These are phyloP conservation scores for Noctua comes DNA, from an alignment of 2,888 invertebrate genomes.

Conservation along the genomic window DNA sequence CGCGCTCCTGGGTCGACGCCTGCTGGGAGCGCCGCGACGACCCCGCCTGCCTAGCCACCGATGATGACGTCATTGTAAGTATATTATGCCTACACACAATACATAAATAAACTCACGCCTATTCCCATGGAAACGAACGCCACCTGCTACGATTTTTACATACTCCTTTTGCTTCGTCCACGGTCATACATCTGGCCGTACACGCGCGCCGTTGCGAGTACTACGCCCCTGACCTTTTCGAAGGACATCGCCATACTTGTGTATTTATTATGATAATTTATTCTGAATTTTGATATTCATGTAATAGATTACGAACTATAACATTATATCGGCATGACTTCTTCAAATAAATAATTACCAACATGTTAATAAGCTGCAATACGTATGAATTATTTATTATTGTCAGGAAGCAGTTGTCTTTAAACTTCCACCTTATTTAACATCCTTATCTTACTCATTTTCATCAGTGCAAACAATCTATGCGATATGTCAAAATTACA, in stretches of 20 bases:
- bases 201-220: not conserved
- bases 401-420: not conserved
- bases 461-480: not conserved
- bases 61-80: slow-evolving; percentile 92
- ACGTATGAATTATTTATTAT: not conserved
- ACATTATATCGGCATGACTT: not conserved
- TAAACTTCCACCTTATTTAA: not conserved
- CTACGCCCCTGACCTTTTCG: not conserved
- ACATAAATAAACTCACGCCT: not conserved
- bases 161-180: not conserved
- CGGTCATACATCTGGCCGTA: slow-evolving; percentile 1
- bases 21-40: slow-evolving; percentile 96
- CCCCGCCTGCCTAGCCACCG: slow-evolving; percentile 92
- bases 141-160: slow-evolving; percentile 7
- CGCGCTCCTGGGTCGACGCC: slow-evolving; percentile 96
- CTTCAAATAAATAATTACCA: not conserved
- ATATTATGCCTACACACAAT: slow-evolving; percentile 2
- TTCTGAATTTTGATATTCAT: slow-evolving; percentile 3
- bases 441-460: not conserved
- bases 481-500: slow-evolving; percentile 73
- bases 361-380: not conserved
- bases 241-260: slow-evolving; percentile 12
- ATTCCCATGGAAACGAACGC: slow-evolving; percentile 15
- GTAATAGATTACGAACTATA: not conserved
- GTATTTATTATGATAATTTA: slow-evolving; percentile 17